A percentile compares a stretch with the other conserved stretches of the same genome.
Conservation (phyloP, 2,797 vertebrate genomes). For the Manis javanica region DNA sequence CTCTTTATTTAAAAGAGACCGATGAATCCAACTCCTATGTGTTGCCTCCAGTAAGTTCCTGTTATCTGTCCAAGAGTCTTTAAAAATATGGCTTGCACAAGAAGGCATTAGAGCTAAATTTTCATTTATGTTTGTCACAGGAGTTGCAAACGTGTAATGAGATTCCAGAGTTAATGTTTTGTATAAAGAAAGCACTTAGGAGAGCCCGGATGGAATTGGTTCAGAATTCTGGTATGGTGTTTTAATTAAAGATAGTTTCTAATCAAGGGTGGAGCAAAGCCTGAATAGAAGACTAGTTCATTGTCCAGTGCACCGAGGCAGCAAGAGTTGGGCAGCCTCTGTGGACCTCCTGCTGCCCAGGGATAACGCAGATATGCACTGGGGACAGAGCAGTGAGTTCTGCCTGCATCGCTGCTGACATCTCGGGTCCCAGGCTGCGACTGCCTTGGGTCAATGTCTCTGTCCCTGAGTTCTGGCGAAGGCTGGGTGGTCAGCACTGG, state of each 20-base stretch:
- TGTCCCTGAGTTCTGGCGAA: not conserved
- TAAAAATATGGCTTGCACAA: slow-evolving; percentile 76
- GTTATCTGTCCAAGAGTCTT: slow-evolving; percentile 51
- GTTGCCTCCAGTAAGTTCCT: slow-evolving; percentile 43
- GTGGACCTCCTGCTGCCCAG: slow-evolving; percentile 30
- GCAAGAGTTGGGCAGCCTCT: slow-evolving; percentile 60
- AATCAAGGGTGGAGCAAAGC: slow-evolving; percentile 80
- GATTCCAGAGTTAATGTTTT: slow-evolving; percentile 88
- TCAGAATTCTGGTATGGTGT: slow-evolving; percentile 84
- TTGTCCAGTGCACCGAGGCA: slow-evolving; percentile 59
- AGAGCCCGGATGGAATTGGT: slow-evolving; percentile 83
- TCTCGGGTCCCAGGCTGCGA: fast-evolving
- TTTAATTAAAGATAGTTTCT: slow-evolving; percentile 89
- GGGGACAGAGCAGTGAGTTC: not conserved
- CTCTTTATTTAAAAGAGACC: slow-evolving; percentile 75
- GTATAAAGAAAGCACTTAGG: slow-evolving; percentile 86
- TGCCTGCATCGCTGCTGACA: fast-evolving
- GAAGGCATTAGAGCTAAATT: slow-evolving; percentile 84
- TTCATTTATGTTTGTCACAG: slow-evolving; percentile 87
- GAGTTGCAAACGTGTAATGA: slow-evolving; percentile 85
- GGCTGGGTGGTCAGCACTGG: not conserved
- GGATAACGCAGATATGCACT: not conserved
- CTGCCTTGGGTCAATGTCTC: not conserved
- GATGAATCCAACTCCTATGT: slow-evolving; percentile 60
- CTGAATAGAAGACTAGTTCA: slow-evolving; percentile 80